phyloP scores from a whole-genome alignment of 2,113 vertebrate genomes.

The Micromys minutus region DNA sequence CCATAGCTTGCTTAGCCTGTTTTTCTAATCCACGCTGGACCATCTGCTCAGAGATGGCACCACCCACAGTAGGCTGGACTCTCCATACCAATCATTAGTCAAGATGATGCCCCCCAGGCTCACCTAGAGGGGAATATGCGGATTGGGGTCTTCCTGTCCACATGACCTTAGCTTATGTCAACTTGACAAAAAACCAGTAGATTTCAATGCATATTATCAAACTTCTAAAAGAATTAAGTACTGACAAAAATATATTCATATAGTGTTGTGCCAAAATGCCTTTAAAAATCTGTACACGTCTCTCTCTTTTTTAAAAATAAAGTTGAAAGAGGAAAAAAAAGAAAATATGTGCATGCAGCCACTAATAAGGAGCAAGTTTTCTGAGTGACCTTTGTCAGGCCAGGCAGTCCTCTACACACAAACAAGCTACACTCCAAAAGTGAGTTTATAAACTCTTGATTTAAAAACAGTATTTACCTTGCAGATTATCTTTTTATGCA shows the following conservation, averaged over 20 bases:
- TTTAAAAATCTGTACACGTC: no score
- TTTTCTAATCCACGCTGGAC: background rate
- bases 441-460: slow-evolving; percentile 38
- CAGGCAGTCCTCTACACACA: background rate
- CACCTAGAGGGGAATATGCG: background rate
- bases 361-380: background rate
- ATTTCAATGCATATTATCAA: no score
- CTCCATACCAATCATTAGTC: background rate
- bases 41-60: background rate
- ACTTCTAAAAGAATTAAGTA: no score
- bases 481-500: background rate
- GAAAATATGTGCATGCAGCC: background rate
- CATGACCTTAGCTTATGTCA: background rate
- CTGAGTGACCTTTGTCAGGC: background rate
- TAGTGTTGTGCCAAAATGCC: no score
- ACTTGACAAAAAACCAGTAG: background rate
- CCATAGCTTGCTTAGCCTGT: background rate
- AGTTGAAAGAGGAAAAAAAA: no score
- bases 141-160: background rate
- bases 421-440: background rate
- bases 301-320: no score
- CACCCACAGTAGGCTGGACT: background rate
- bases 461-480: slow-evolving; percentile 10
- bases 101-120: background rate
- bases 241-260: no score